A percentile compares a stretch with the other conserved stretches of the same genome.
phyloP scores from a whole-genome alignment of 2,888 invertebrate genomes.

The Drosophila borborema region DNA sequence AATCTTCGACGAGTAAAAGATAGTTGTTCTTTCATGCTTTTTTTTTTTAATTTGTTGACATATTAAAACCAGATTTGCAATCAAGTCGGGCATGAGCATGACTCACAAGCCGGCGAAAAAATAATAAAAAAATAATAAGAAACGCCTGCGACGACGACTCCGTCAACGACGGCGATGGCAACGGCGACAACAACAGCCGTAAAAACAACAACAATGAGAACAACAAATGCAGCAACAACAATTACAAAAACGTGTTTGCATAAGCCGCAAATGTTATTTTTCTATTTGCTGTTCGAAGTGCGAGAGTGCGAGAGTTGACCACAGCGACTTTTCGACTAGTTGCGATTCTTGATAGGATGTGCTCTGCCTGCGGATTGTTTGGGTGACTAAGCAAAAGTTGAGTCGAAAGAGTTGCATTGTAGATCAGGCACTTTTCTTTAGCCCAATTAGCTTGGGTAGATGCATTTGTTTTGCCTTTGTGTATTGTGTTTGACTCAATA shows the following conservation, averaged over 20 bases:
- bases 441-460: conserved; percentile 44
- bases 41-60: conserved; percentile 72
- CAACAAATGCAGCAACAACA: conserved; percentile 26
- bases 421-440: conserved; percentile 20
- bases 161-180: conserved; percentile 23
- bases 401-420: conserved; percentile 21
- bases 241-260: conserved; percentile 68
- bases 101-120: conserved; percentile 72
- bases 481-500: conserved; percentile 35
- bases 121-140: conserved; percentile 64
- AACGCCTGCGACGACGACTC: conserved; percentile 61
- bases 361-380: conserved; percentile 25
- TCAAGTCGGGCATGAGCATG: conserved; percentile 69
- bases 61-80: conserved; percentile 79
- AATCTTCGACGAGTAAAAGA: background rate
- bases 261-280: conserved; percentile 60
- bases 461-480: conserved; percentile 40
- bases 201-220: conserved; percentile 9
- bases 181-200: conserved; percentile 34
- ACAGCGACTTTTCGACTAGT: conserved; percentile 14
- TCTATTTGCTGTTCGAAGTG: conserved; percentile 37
- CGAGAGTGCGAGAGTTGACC: conserved; percentile 51
- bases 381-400: conserved; percentile 47
- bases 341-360: conserved; percentile 30
- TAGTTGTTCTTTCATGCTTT: conserved; percentile 8